phyloP scores from a whole-genome alignment of 1,140 invertebrate species.

The Drosophila orosa region DNA sequence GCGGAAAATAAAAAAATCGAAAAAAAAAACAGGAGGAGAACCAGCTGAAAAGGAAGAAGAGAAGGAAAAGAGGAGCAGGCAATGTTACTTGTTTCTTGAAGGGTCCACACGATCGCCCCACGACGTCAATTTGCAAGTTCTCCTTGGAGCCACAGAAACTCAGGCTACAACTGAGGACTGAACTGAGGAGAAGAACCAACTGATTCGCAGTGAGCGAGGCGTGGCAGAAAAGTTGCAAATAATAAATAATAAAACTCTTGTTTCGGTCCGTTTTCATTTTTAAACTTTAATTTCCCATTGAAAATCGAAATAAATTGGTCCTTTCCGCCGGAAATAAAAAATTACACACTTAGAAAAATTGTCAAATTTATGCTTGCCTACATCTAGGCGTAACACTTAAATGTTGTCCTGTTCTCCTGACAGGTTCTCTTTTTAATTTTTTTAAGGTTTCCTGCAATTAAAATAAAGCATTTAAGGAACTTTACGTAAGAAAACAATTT shows the following conservation, averaged over 20 bases:
- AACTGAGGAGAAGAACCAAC: slow-evolving; percentile 19
- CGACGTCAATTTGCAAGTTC: slow-evolving; percentile 72
- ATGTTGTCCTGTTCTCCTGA: no score
- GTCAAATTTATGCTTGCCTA: not conserved
- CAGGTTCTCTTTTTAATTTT: no score
- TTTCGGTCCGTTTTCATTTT: no score
- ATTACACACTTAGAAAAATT: not conserved
- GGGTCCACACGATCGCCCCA: slow-evolving; percentile 64
- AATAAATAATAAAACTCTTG: no score
- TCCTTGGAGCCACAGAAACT: slow-evolving; percentile 44
- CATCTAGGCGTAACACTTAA: not conserved
- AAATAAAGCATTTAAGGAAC: no score
- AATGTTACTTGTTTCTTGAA: slow-evolving; percentile 61
- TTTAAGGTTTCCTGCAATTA: no score
- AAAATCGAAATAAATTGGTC: not conserved
- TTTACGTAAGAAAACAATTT: no score
- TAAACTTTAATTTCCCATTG: no score
- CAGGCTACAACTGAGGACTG: slow-evolving; percentile 14
- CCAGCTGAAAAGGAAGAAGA: slow-evolving; percentile 33
- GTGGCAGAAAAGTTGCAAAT: not conserved
- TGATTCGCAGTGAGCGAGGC: slow-evolving; percentile 14
- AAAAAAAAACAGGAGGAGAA: slow-evolving; percentile 14
- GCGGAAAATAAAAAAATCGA: slow-evolving; percentile 17
- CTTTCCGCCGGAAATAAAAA: not conserved
- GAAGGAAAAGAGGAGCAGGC: slow-evolving; percentile 26